A percentile compares a stretch with the other conserved stretches of the same genome.
These are phyloP conservation scores for Eulemur macaco DNA, from an alignment of 2,113 vertebrate species.

Conservation along the genomic window DNA sequence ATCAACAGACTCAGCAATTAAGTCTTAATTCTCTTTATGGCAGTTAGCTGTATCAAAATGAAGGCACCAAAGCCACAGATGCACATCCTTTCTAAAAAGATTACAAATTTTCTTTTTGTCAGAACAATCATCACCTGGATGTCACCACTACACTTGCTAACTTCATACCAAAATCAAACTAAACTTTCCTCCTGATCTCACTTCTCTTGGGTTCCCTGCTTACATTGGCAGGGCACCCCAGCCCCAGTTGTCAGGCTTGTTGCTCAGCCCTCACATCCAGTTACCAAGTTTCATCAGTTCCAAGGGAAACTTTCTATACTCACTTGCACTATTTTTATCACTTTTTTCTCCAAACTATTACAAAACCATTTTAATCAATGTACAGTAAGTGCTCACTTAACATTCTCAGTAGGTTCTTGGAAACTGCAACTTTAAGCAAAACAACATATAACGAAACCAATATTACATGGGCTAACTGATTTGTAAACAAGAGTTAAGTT, in stretches of 20 bases:
- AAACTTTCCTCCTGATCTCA: neutral
- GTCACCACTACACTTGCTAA: neutral
- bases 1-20: slow-evolving; percentile 41
- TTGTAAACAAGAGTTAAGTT: neutral
- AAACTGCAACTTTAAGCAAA: neutral
- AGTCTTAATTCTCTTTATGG: slow-evolving; percentile 35
- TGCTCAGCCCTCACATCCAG: neutral
- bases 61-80: slow-evolving; percentile 39
- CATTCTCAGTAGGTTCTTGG: neutral
- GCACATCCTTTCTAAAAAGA: neutral
- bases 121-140: slow-evolving; percentile 14
- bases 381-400: neutral
- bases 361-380: slow-evolving; percentile 3
- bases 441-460: neutral
- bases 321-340: neutral
- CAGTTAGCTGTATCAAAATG: slow-evolving; percentile 41
- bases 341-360: neutral
- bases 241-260: neutral
- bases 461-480: neutral
- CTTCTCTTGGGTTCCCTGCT: neutral
- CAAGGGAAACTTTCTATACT: neutral
- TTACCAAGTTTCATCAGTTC: neutral
- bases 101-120: slow-evolving; percentile 37
- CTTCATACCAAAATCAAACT: slow-evolving; percentile 14
- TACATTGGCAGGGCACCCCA: neutral